Evolutionary conservation across 2,797 vertebrate species (phyloP).

Genomic region (Petrocephalus sullivani): DNA sequence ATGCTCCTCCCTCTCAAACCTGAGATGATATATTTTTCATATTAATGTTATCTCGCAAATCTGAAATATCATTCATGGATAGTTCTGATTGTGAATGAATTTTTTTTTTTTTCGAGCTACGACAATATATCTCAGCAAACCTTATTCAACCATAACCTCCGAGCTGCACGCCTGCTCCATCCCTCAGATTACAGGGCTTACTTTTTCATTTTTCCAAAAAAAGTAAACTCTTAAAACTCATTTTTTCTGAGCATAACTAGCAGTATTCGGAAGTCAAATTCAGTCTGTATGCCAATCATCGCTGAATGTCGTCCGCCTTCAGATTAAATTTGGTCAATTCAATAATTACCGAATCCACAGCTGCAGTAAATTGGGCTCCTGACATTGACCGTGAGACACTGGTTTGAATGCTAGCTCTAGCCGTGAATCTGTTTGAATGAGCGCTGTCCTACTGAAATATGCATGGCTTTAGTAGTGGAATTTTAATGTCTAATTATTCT

Average conservation of each 20-base stretch:
- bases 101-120: neutral
- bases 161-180: neutral
- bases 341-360: conserved; percentile 44
- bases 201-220: neutral
- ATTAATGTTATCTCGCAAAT: neutral
- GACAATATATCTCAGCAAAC: neutral
- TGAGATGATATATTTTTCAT: neutral
- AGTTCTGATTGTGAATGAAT: neutral
- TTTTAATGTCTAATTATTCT: conserved; percentile 14
- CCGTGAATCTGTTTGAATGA: conserved; percentile 2
- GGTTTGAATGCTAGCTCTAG: neutral
- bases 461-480: neutral
- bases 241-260: conserved; percentile 27
- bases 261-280: conserved; percentile 34
- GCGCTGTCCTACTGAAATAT: conserved; percentile 8
- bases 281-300: conserved; percentile 41
- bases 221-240: neutral
- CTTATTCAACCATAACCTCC: neutral
- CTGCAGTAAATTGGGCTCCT: conserved; percentile 24
- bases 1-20: neutral
- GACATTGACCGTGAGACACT: conserved; percentile 20
- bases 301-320: conserved; percentile 49
- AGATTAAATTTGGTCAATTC: conserved; percentile 31
- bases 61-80: neutral
- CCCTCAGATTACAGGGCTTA: neutral